Conservation (phyloP, 2,888 invertebrate genomes). For the Allygus modestus region DNA sequence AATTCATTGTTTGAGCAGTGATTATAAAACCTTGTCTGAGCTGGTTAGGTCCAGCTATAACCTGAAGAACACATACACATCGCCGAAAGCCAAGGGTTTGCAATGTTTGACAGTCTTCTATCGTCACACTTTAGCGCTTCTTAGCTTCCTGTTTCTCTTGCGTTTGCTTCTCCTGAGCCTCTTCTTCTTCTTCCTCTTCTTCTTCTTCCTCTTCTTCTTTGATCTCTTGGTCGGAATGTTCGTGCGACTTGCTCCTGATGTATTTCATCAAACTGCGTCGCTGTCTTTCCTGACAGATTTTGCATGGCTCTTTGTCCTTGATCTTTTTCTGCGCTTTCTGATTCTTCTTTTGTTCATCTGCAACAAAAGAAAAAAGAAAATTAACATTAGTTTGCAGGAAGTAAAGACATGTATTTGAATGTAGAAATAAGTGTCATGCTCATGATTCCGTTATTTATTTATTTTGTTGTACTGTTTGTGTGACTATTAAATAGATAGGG, state of each 20-base stretch:
- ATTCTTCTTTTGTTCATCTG: conserved; percentile 71
- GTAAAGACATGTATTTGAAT: too few relatives aligned
- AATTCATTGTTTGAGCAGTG: background rate
- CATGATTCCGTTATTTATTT: too few relatives aligned
- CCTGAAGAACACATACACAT: background rate
- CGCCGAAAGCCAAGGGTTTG: background rate
- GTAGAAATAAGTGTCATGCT: too few relatives aligned
- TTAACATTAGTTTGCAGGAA: too few relatives aligned
- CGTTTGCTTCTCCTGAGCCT: conserved; percentile 17
- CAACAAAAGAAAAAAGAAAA: conserved; percentile 64
- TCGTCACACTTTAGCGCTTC: conserved; percentile 1
- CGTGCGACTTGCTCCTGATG: conserved; percentile 76
- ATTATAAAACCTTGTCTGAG: background rate
- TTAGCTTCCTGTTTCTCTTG: conserved; percentile 14
- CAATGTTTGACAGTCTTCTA: background rate
- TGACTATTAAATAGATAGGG: too few relatives aligned
- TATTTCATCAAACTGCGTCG: conserved; percentile 77
- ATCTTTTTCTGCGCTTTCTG: conserved; percentile 73
- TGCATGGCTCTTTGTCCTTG: conserved; percentile 66
- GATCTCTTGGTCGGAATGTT: conserved; percentile 74
- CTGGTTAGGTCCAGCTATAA: background rate
- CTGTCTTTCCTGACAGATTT: conserved; percentile 69
- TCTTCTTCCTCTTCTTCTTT: conserved; percentile 70
- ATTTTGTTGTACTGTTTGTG: too few relatives aligned
- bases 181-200: conserved; percentile 6